Percentiles rank a stretch among this genome's conserved stretches.
Evolutionary conservation across 1,140 invertebrate species (phyloP).

Genomic region (Nixonia krombeini): DNA sequence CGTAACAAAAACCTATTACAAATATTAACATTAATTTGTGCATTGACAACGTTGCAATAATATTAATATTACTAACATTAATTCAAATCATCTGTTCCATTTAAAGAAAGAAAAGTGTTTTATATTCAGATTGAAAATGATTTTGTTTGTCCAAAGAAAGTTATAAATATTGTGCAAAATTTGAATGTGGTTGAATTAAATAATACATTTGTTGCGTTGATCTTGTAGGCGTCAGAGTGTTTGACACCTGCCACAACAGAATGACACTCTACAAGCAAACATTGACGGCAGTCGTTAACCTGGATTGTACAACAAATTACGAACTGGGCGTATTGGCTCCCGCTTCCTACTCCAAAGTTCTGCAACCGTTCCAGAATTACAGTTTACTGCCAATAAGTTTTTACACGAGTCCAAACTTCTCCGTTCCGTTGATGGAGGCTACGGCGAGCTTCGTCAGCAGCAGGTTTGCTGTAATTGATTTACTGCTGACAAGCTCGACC

Average conservation of each 20-base stretch:
- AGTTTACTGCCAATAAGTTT: slow-evolving; percentile 52
- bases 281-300: slow-evolving; percentile 47
- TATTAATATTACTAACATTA: no score
- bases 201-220: no score
- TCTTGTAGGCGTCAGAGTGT: slow-evolving; percentile 58
- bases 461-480: slow-evolving; percentile 54
- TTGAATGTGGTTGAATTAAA: no score
- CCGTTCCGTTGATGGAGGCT: slow-evolving; percentile 49
- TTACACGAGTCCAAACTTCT: slow-evolving; percentile 54
- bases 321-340: slow-evolving; percentile 60
- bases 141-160: no score
- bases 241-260: slow-evolving; percentile 64
- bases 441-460: slow-evolving; percentile 55
- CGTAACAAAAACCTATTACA: no score
- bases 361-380: slow-evolving; percentile 57
- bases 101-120: no score
- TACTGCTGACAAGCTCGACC: slow-evolving; percentile 46
- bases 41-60: no score
- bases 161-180: no score
- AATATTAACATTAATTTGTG: no score
- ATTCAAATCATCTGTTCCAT: no score
- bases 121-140: no score
- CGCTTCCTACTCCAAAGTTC: slow-evolving; percentile 37
- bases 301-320: slow-evolving; percentile 57
- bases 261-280: slow-evolving; percentile 58